Percentiles rank a stretch among this genome's conserved stretches.
Conservation (phyloP, 2,888 invertebrate species). For the Saturnia japonica region DNA sequence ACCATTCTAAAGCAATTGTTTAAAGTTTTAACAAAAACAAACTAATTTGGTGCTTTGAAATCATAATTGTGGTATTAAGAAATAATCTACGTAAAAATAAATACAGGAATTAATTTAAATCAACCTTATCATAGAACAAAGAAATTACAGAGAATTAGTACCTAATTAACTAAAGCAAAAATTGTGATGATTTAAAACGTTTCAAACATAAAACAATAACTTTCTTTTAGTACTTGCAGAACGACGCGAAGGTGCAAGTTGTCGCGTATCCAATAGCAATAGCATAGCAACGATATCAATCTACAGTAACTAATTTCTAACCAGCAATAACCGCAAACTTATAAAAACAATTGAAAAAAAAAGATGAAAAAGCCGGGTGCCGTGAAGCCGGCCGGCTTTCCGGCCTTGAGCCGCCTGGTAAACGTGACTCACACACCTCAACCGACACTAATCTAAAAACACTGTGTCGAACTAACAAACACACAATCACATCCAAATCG, state of each 20-base stretch:
- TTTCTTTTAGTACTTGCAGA: neutral
- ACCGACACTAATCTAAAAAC: slow-evolving; percentile 33
- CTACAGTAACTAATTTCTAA: slow-evolving; percentile 45
- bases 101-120: neutral
- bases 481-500: slow-evolving; percentile 3
- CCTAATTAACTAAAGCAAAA: neutral
- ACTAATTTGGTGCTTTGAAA: neutral
- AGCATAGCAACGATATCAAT: slow-evolving; percentile 30
- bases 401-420: slow-evolving; percentile 57
- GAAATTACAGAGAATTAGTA: neutral
- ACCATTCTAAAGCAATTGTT: neutral
- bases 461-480: slow-evolving; percentile 29
- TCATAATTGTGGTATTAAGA: neutral
- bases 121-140: neutral
- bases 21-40: slow-evolving; percentile 2
- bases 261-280: neutral
- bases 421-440: slow-evolving; percentile 56
- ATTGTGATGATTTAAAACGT: neutral
- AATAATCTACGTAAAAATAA: neutral
- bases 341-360: slow-evolving; percentile 55
- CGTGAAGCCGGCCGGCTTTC: slow-evolving; percentile 64
- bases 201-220: neutral
- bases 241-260: neutral
- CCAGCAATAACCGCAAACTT: slow-evolving; percentile 45
- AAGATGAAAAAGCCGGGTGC: slow-evolving; percentile 37